Evolutionary conservation across 2,888 invertebrate genomes (phyloP).

Genomic region (Hipparchia semele): DNA sequence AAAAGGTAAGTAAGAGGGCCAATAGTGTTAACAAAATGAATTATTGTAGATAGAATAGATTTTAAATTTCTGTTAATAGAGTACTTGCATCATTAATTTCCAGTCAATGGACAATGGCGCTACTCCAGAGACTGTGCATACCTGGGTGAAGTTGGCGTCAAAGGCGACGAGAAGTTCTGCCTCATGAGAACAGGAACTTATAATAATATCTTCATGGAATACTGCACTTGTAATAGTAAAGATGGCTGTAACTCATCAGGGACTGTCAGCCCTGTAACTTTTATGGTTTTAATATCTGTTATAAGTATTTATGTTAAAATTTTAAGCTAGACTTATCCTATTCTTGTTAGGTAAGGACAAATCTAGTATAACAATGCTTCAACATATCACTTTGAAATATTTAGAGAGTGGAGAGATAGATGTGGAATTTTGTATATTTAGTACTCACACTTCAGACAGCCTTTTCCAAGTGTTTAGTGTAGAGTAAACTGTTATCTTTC

Average conservation of each 20-base stretch:
- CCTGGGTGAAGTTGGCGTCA: slow-evolving; percentile 94
- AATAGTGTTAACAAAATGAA: too few species aligned
- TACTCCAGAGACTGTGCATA: slow-evolving; percentile 95
- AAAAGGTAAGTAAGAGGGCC: too few species aligned
- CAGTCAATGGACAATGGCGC: slow-evolving; percentile 94
- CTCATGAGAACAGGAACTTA: slow-evolving; percentile 95
- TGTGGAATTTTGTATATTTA: too few species aligned
- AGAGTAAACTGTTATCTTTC: too few species aligned
- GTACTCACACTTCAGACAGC: too few species aligned
- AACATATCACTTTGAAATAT: too few species aligned
- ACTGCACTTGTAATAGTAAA: slow-evolving; percentile 96
- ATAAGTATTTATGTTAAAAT: slow-evolving; percentile 22
- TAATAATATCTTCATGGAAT: slow-evolving; percentile 94
- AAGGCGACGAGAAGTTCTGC: slow-evolving; percentile 95
- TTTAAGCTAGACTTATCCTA: not conserved
- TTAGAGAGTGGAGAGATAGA: too few species aligned
- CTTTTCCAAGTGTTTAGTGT: too few species aligned
- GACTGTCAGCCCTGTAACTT: slow-evolving; percentile 52
- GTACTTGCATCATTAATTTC: slow-evolving; percentile 43
- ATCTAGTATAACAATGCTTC: too few species aligned
- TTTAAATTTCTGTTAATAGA: too few species aligned
- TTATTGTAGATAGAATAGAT: too few species aligned
- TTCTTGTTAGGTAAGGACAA: too few species aligned
- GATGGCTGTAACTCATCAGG: slow-evolving; percentile 93
- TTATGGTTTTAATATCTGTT: slow-evolving; percentile 22